phyloP scores from a whole-genome alignment of 2,797 vertebrate species.

The Lagorchestes hirsutus region DNA sequence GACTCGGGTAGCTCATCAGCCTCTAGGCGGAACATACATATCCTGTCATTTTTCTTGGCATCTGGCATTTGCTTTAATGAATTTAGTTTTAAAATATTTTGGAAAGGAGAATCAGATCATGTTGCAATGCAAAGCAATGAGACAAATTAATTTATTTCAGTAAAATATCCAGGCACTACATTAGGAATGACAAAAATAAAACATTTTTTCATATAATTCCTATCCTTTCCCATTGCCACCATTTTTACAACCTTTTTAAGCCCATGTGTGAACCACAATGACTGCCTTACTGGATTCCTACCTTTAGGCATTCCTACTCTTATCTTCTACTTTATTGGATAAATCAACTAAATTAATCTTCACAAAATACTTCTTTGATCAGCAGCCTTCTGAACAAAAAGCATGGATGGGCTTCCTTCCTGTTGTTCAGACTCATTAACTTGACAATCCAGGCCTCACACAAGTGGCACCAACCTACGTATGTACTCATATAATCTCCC shows the following conservation, averaged over 20 bases:
- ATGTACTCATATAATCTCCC: not conserved
- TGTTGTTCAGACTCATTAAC: not conserved
- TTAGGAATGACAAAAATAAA: not conserved
- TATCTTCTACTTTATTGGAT: not conserved
- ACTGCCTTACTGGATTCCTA: not conserved
- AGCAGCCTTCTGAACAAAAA: not conserved
- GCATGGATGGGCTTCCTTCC: not conserved
- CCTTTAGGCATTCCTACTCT: not conserved
- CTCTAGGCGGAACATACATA: too few relatives aligned
- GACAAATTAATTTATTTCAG: not conserved
- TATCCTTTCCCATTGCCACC: not conserved
- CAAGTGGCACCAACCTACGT: not conserved
- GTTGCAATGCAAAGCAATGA: not conserved
- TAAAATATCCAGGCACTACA: not conserved
- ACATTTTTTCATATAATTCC: not conserved
- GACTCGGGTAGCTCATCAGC: too few relatives aligned
- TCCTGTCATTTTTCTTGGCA: constrained; percentile 40
- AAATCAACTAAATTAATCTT: not conserved
- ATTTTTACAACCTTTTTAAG: not conserved
- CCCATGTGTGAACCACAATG: not conserved
- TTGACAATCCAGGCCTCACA: not conserved
- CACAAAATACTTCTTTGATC: not conserved
- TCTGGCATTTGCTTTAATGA: not conserved
- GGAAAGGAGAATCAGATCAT: not conserved
- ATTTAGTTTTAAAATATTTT: not conserved